Evolutionary conservation across 2,113 vertebrate genomes (phyloP), one percentile per base, ranked within the genome.

Genomic region (Passer montanus): DNA sequence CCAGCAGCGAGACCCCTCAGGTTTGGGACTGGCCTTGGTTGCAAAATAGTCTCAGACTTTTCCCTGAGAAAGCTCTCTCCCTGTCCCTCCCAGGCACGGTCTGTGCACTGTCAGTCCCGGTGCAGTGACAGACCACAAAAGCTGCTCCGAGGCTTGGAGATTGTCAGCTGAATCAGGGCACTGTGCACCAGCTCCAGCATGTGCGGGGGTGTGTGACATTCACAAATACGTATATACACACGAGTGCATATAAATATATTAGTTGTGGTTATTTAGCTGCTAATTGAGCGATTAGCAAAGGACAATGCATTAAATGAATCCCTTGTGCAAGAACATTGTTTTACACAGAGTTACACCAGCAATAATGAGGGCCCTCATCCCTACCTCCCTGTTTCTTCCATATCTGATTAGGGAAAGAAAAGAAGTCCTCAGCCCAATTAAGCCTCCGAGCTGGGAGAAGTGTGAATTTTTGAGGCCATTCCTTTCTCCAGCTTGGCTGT

Each of bases 401-500:
- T 93, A 46, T 94, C 76, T 72, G 53, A 78, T 78, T 88, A 88
- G 49, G 52, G 52, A 86, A 41, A 90, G 52, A 78, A 88, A 93
- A 93, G 52, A 60, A 84, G 43, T 53, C 69, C 31, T 22, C 62
- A 82, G 43, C 33, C 58, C 81, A 78, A 89, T 90, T 81, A 95
- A 84, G 9, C 30, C 30, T 84, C 85, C n/a, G 62, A 64, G 27
- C 56, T 92, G 73, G 58, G 73, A 90, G 75, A 90, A 90, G 76
- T 0, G 1, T 73, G 76, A 92, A 95, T 88, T 88, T 93, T 16
- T 1, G 69, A 93, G 49, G 52, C 62, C 24, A 41, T 75, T 94
- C 53, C 91, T 90, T 72, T 63, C 76, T 92, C 2, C 2, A 60
- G 58, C 28, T 93, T 89, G 84, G 47, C 83, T 60, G 68, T 62